Percentiles rank a stretch among this genome's conserved stretches.
Evolutionary conservation across 2,797 vertebrate species (phyloP).

Genomic region (Sebastes vulpes): DNA sequence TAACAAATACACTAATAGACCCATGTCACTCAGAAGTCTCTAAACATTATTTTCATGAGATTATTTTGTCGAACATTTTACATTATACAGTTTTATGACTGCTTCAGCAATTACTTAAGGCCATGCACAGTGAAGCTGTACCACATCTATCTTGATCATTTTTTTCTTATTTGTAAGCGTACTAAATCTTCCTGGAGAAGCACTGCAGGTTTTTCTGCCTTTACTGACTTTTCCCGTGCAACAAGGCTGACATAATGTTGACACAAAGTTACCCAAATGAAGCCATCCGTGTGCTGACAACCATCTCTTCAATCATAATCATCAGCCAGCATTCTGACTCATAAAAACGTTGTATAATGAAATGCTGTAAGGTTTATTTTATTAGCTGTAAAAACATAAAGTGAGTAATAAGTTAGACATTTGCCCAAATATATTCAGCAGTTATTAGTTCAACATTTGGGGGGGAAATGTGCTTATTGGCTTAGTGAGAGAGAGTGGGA

Average conservation of each 20-base stretch:
- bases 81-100: not conserved
- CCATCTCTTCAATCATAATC: not conserved
- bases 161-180: not conserved
- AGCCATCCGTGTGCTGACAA: conserved; percentile 6
- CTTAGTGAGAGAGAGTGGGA: not conserved
- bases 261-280: conserved; percentile 2
- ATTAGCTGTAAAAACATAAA: conserved; percentile 18
- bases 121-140: not conserved
- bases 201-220: not conserved
- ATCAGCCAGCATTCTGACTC: conserved; percentile 16
- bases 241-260: conserved; percentile 31
- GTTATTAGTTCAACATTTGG: not conserved
- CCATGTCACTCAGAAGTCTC: not conserved
- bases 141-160: not conserved
- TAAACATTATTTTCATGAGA: not conserved
- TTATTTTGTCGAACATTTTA: not conserved
- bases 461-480: not conserved
- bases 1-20: not conserved
- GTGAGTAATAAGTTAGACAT: not conserved
- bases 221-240: not conserved
- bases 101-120: not conserved
- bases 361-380: conserved; percentile 3
- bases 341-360: not conserved
- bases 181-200: conserved; percentile 7
- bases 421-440: not conserved